Evolutionary conservation across 1,140 invertebrate genomes (phyloP).

Genomic region (Lethrus apterus): DNA sequence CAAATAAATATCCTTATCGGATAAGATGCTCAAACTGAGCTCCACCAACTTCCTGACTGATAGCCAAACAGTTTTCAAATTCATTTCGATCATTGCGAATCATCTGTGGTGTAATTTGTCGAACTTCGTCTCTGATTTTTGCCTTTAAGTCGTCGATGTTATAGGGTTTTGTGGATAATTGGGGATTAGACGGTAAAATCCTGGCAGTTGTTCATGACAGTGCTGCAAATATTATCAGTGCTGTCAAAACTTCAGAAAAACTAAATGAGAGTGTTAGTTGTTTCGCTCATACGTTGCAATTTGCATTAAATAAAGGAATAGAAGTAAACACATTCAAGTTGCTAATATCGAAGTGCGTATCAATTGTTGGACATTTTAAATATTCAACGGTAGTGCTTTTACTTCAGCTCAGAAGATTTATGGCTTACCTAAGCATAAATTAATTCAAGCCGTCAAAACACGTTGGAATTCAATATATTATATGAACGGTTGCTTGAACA

Average conservation of each 20-base stretch:
- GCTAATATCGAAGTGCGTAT: background rate
- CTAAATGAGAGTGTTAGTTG: background rate
- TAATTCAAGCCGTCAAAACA: constrained; percentile 11
- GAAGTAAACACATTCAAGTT: background rate
- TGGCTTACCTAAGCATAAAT: constrained; percentile 8
- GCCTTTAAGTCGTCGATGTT: no score
- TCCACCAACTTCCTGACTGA: no score
- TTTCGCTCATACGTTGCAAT: constrained; percentile 3
- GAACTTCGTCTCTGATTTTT: no score
- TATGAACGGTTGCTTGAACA: constrained; percentile 18
- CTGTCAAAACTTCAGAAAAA: background rate
- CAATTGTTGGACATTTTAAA: constrained; percentile 3
- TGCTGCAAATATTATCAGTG: constrained; percentile 3
- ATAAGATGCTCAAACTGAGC: no score
- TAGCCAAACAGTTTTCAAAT: no score
- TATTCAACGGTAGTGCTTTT: background rate
- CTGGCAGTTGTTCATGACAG: constrained; percentile 3
- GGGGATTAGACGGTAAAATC: constrained; percentile 2
- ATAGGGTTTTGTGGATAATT: background rate
- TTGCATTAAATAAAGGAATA: constrained; percentile 4
- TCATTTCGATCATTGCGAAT: no score
- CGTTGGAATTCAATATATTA: constrained; percentile 17
- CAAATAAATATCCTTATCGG: no score
- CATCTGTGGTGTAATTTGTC: no score
- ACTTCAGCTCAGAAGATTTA: background rate